Evolutionary conservation across 2,113 vertebrate species (phyloP).

Genomic region (Tonatia bakeri): DNA sequence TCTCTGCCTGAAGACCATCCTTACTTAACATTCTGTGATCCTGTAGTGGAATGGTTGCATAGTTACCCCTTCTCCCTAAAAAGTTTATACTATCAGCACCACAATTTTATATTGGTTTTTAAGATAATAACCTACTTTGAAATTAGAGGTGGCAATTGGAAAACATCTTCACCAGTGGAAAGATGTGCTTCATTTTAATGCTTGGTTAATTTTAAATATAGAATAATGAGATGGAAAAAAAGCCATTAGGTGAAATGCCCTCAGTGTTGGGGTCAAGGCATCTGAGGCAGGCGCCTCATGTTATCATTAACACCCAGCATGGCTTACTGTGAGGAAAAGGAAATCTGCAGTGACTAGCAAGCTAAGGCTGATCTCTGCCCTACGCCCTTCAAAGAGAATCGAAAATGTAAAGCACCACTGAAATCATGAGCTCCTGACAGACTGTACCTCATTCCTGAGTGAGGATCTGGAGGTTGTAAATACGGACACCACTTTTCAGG

Average conservation of each 20-base stretch:
- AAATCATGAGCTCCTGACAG: constrained; percentile 2
- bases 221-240: not conserved
- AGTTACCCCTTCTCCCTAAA: not conserved
- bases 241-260: not conserved
- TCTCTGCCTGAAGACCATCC: not conserved
- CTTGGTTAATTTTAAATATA: constrained; percentile 7
- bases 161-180: not conserved
- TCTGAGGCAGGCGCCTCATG: not conserved
- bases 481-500: not conserved
- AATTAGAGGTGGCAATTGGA: not conserved
- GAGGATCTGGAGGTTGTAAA: not conserved
- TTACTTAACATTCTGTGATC: not conserved
- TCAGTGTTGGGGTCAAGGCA: not conserved
- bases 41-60: not conserved
- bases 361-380: not conserved
- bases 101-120: not conserved
- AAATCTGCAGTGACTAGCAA: not conserved
- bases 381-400: constrained; percentile 16
- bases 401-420: not conserved
- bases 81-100: not conserved
- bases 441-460: not conserved
- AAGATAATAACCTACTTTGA: not conserved
- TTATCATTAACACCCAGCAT: not conserved
- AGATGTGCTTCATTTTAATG: not conserved
- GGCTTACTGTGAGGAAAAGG: not conserved